Evolutionary conservation across 2,797 vertebrate genomes (phyloP), one percentile per base, ranked within the genome.

Genomic region (Sebastes melanostomus): DNA sequence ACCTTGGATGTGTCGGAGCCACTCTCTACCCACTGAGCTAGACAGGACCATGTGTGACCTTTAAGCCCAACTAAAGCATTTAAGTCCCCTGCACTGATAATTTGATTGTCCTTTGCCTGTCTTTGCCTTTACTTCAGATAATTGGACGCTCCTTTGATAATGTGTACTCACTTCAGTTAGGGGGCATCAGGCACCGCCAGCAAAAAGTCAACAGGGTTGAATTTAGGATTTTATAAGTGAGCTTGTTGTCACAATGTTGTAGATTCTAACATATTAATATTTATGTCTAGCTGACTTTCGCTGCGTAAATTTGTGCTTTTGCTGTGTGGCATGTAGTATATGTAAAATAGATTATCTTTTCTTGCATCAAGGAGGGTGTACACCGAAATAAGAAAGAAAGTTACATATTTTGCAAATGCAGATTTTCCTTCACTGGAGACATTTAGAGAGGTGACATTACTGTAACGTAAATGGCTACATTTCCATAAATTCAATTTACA

Each of bases 31-130:
- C 20, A 8, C 61, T 65, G 70, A 79, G 69, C 34, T 61, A 10
- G 60, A 82, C 61, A 71, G 22, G 46, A 72, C 77, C 65, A 36
- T 46, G 56, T 69, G 30, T 88, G 74, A 83, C 86, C 80, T 87
- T 86, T 82, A 80, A 86, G 79, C 69, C 24, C 66, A 77, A 78
- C 52, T 68, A 76, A 85, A 82, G 81, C 81, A 71, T 80, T 71
- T 67, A 77, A 80, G 78, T 86, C 62, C 62, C 55, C 61, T 11
- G 22, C 32, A 70, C 80, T 84, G 77, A 83, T 90, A 72, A 88
- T 88, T 83, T 88, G 77, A 89, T 86, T 54, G 76, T 87, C 74
- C 81, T 90, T 82, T 86, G 69, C 55, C 80, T 80, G 70, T 80
- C 66, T 88, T 84, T 83, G 71, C 78, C 72, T 85, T 82, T 73